Conservation (phyloP, 2,113 vertebrate species). For the Papio anubis region DNA sequence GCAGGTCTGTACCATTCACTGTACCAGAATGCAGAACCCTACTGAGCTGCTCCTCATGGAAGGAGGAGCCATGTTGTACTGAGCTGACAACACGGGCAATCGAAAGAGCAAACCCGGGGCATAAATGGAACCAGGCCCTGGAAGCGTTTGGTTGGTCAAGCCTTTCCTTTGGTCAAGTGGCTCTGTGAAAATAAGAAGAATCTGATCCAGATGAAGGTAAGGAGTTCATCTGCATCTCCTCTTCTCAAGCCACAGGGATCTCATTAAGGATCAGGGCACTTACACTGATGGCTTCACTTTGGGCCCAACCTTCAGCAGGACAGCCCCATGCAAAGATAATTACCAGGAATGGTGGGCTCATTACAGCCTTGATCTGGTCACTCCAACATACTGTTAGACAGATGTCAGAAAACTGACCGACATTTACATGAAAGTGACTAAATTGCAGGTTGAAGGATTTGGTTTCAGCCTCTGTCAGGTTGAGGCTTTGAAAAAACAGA, state of each 20-base stretch:
- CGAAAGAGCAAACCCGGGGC: not conserved
- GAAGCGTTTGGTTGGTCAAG: not conserved
- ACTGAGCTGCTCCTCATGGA: not conserved
- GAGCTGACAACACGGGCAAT: not conserved
- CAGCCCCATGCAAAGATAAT: conserved; percentile 42
- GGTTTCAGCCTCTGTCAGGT: conserved; percentile 46
- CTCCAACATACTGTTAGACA: conserved; percentile 37
- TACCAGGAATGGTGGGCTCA: not conserved
- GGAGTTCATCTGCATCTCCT: not conserved
- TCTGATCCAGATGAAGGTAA: not conserved
- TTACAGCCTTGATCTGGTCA: conserved; percentile 43
- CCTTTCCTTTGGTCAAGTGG: not conserved
- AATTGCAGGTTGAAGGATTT: conserved; percentile 49
- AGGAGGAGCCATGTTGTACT: not conserved
- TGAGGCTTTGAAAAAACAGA: conserved; percentile 56
- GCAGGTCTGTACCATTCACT: not conserved
- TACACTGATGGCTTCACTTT: conserved; percentile 13
- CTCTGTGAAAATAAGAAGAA: conserved; percentile 18
- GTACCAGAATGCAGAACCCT: not conserved
- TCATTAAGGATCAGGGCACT: not conserved
- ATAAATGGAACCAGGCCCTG: not conserved
- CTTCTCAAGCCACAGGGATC: not conserved
- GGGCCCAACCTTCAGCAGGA: not conserved
- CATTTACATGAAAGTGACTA: conserved; percentile 41
- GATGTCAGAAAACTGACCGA: conserved; percentile 1